A percentile compares a stretch with the other conserved stretches of the same genome.
These are phyloP conservation scores for Notodonta ziczac DNA, from an alignment of 2,888 invertebrate genomes.

Conservation along the genomic window DNA sequence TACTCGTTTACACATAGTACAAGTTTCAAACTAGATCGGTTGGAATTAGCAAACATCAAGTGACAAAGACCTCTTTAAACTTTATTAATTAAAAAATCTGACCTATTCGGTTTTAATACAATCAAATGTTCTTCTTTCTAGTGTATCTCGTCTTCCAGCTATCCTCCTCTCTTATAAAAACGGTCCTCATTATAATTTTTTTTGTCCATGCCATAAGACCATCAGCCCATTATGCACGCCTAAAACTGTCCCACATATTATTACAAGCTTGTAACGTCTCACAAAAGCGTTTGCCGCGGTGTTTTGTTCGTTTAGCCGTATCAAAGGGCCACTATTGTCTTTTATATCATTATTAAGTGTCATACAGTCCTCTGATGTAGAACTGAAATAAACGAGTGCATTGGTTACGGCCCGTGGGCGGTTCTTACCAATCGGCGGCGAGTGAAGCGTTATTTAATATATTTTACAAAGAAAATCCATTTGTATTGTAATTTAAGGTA, in stretches of 20 bases:
- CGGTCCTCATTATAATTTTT: not conserved
- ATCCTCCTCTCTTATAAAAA: too few species aligned
- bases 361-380: constrained; percentile 31
- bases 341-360: constrained; percentile 50
- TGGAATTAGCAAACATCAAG: too few species aligned
- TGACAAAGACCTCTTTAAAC: too few species aligned
- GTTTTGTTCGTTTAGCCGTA: constrained; percentile 51
- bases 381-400: constrained; percentile 39
- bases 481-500: constrained; percentile 12
- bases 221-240: constrained; percentile 16
- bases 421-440: constrained; percentile 20
- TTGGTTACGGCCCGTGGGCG: constrained; percentile 42
- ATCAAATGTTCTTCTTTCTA: too few species aligned
- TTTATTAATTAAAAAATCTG: too few species aligned
- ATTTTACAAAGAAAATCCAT: constrained; percentile 22
- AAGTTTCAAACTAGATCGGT: too few species aligned
- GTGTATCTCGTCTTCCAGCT: too few species aligned
- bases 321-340: constrained; percentile 49
- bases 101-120: too few species aligned
- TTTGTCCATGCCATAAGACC: constrained; percentile 10
- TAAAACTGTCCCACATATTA: constrained; percentile 31
- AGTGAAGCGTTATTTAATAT: constrained; percentile 21
- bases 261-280: constrained; percentile 21
- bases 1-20: too few species aligned
- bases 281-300: constrained; percentile 35